Evolutionary conservation across 1,140 invertebrate genomes (phyloP).

Genomic region (Dreissena polymorpha): DNA sequence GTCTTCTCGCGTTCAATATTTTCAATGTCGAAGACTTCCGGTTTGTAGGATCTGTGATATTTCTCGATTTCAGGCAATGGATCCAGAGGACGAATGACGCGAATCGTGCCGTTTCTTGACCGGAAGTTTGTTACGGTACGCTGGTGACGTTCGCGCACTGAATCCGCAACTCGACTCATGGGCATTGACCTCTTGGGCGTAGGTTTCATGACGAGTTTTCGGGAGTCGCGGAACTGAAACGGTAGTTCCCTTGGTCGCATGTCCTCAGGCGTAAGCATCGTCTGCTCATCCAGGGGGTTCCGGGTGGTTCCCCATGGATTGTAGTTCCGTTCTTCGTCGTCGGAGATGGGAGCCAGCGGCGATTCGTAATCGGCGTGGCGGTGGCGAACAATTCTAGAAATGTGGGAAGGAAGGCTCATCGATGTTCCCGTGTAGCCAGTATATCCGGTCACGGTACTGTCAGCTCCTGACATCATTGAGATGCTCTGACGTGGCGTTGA

Average conservation of each 20-base stretch:
- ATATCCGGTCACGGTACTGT: slow-evolving; percentile 30
- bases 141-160: slow-evolving; percentile 41
- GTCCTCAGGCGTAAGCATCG: slow-evolving; percentile 40
- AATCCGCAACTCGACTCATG: slow-evolving; percentile 47
- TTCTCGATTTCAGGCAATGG: slow-evolving; percentile 52
- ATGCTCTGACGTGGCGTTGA: slow-evolving; percentile 53
- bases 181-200: slow-evolving; percentile 41
- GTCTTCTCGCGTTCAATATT: slow-evolving; percentile 55
- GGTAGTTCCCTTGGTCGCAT: slow-evolving; percentile 44
- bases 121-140: slow-evolving; percentile 53
- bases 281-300: slow-evolving; percentile 39
- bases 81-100: slow-evolving; percentile 46
- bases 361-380: slow-evolving; percentile 19
- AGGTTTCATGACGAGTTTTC: slow-evolving; percentile 38
- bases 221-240: slow-evolving; percentile 43
- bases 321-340: slow-evolving; percentile 22
- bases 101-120: slow-evolving; percentile 53
- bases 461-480: slow-evolving; percentile 39
- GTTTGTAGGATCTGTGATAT: slow-evolving; percentile 37
- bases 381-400: slow-evolving; percentile 43
- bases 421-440: background rate
- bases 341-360: background rate
- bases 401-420: slow-evolving; percentile 37
- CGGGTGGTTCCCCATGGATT: slow-evolving; percentile 54
- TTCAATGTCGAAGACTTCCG: slow-evolving; percentile 46